A percentile compares a stretch with the other conserved stretches of the same genome.
Conservation (phyloP, 2,113 vertebrate species). For the Bucco capensis region DNA sequence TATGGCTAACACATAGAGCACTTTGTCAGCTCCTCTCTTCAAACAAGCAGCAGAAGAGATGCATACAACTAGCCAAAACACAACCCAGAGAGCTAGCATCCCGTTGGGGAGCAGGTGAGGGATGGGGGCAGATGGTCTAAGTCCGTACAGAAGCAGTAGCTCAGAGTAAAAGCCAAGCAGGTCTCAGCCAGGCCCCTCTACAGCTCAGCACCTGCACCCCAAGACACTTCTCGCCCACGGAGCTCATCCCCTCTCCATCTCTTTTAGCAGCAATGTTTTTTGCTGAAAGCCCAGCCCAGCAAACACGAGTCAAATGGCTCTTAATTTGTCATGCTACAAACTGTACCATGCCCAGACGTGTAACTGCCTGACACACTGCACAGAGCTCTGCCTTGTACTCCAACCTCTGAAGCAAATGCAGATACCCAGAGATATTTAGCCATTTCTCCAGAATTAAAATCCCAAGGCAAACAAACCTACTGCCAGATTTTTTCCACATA, state of each 20-base stretch:
- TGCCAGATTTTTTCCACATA: neutral
- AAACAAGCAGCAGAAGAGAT: neutral
- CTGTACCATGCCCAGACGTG: constrained; percentile 45
- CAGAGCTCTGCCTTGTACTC: constrained; percentile 17
- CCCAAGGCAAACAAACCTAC: neutral
- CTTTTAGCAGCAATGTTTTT: neutral
- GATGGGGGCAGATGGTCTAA: neutral
- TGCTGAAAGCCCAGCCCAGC: neutral
- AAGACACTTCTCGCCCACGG: rapidly evolving
- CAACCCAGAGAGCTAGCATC: neutral
- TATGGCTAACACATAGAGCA: neutral
- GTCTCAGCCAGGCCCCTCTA: neutral
- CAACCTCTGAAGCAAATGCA: constrained; percentile 27
- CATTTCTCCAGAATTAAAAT: constrained; percentile 24
- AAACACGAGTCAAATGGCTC: constrained; percentile 30
- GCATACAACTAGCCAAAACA: neutral
- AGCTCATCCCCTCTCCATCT: neutral
- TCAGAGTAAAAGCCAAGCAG: neutral
- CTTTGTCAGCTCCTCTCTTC: neutral
- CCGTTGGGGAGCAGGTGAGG: neutral
- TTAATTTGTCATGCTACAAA: constrained; percentile 38
- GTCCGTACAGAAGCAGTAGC: neutral
- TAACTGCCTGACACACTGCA: constrained; percentile 50
- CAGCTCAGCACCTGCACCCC: neutral
- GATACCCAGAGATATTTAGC: constrained; percentile 28